Evolutionary conservation across 1,140 invertebrate species (phyloP), one percentile per base, ranked within the genome.

Genomic region (Agraylea sexmaculata): DNA sequence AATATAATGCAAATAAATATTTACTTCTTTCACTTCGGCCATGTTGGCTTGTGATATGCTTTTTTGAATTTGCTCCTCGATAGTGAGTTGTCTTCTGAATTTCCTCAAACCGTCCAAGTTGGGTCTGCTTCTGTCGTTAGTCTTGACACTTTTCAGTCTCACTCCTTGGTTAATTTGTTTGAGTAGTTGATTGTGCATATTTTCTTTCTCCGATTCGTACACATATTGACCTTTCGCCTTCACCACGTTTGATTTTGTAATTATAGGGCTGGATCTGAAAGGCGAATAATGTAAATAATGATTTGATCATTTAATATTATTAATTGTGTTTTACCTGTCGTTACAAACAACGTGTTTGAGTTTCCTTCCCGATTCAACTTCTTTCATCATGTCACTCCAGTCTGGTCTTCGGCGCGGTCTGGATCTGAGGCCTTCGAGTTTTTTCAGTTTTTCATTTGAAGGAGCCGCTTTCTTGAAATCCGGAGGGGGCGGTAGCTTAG

Each of bases 361-460:
- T 56, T 78, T 83, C 51, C 57, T 79, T 31, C 82, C 80, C 44
- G 73, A 69, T 55, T 88, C 86, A 5, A 89, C 80, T 59, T 90
- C 85, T 57, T 87, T 87, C 80, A 90, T 86, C 77, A 90, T 82
- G 42, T 78, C 73, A 11, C 76, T 80, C 86, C 86, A 90, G 52
- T 90, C 87, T 1, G 87, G 87, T 43, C 86, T 69, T 55, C 70
- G 77, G 50, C 85, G 71, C 2, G 86, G 83, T 50, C 83, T 70
- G 50, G 78, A 79, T 54, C 74, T 73, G 27, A 80, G 59, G 45
- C 68, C 57, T 31, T 75, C 81, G 35, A 86, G 46, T 53, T 65
- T 75, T 47, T 75, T 71, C 22, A 72, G 49, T 49, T 78, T 74
- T 6, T 57, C 54, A 0, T 68, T 54, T 30, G 66, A 63, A 1